Evolutionary conservation across 2,888 invertebrate genomes (phyloP), one percentile per base, ranked within the genome.

Genomic region (Latrodectus hesperus): DNA sequence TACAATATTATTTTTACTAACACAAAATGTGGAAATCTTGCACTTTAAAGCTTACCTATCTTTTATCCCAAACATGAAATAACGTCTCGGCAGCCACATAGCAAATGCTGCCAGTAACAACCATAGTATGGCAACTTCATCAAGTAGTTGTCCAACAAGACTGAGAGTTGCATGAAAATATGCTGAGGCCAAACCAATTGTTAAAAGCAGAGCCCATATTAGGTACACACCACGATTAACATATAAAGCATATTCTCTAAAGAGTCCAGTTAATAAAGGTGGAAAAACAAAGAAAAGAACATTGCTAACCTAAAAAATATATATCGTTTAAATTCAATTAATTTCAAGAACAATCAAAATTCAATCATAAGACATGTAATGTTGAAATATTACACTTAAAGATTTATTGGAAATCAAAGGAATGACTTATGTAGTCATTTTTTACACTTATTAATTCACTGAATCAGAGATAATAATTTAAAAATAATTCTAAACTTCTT

Each of bases 111-210:
- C 95, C 94, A 96, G 95, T 90, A 95, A 95, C 2, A 96, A 95
- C 96, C 96, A 96, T 72, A 96, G 91, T 91, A 96, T 96, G 71
- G 96, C 95, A 90, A 96, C 92, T 92, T 96, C 96, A 92, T 96
- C 96, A 84, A 96, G 92, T 55, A 96, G 92, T 92, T 96, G 96
- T 51, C 96, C 96, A 90, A 96, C 94, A 91, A 96, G 93, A 91
- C 96, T 96, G 55, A 96, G 93, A 4, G 96, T 96, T 9, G 96
- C 96, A 93, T 96, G 96, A 91, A 96, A 96, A 92, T 96, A 96
- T 89, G 96, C 96, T 55, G 96, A 96, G 90, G 95, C 95, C 1
- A 96, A 91, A 9, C 96, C 96, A 77, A 96, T 95, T 65, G 96
- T 93, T 93, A 96, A 95, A 83, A 96, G 92, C 77, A 96, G 92